Evolutionary conservation across 2,113 vertebrate genomes (phyloP).

Genomic region (Narcine bancroftii): DNA sequence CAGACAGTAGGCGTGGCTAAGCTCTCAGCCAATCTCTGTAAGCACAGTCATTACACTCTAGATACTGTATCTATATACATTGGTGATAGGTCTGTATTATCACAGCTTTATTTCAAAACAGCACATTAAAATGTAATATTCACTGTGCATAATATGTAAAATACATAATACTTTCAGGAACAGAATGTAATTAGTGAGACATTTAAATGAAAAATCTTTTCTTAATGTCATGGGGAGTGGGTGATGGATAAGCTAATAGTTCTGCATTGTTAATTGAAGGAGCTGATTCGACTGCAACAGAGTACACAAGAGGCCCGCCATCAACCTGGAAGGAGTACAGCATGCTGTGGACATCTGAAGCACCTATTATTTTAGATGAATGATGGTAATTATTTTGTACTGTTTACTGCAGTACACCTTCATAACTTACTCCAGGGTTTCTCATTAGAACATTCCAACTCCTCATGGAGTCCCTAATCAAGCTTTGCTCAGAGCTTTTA

Average conservation of each 20-base stretch:
- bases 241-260: neutral
- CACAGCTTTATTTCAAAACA: constrained; percentile 2
- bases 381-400: constrained; percentile 12
- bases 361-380: neutral
- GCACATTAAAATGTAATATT: neutral
- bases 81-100: too few relatives aligned
- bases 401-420: neutral
- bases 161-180: neutral
- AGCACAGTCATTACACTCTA: too few relatives aligned
- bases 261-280: neutral
- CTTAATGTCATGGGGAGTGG: neutral
- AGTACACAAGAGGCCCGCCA: neutral
- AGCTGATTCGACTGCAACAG: neutral
- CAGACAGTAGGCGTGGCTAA: too few relatives aligned
- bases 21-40: too few relatives aligned
- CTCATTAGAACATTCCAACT: neutral
- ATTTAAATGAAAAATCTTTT: neutral
- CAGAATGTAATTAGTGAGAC: neutral
- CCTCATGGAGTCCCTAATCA: neutral
- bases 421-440: neutral
- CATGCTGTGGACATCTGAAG: neutral
- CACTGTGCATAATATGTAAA: neutral
- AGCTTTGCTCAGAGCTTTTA: neutral
- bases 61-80: too few relatives aligned
- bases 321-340: neutral